Evolutionary conservation across 2,888 invertebrate genomes (phyloP).

Genomic region (Esperia sulphurella): DNA sequence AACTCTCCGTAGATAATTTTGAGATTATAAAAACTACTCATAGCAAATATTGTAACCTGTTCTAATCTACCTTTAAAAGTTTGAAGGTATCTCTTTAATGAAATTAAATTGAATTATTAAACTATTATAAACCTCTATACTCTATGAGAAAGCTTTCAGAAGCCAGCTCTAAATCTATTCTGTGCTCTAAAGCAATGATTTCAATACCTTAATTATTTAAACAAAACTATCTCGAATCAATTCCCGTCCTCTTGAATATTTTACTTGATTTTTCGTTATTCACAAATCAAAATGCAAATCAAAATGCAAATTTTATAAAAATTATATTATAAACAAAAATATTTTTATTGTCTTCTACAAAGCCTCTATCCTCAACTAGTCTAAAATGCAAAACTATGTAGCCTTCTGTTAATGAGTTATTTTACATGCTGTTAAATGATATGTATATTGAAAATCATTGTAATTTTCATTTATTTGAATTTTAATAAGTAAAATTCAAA

Average conservation of each 20-base stretch:
- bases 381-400: constrained; percentile 54
- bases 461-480: neutral
- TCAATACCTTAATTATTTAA: constrained; percentile 2
- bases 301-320: constrained; percentile 26
- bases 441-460: neutral
- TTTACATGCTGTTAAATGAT: constrained; percentile 40
- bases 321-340: neutral
- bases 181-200: constrained; percentile 22
- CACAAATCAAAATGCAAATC: constrained; percentile 36
- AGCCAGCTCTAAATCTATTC: constrained; percentile 19
- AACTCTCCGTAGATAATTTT: too few relatives aligned
- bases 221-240: constrained; percentile 15
- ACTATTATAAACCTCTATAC: too few relatives aligned
- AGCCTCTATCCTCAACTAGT: constrained; percentile 50
- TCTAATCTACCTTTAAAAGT: too few relatives aligned
- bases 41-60: too few relatives aligned
- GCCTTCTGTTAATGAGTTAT: constrained; percentile 32
- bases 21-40: too few relatives aligned
- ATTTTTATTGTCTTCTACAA: constrained; percentile 40
- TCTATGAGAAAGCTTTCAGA: constrained; percentile 13
- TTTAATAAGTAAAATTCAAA: neutral
- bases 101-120: neutral
- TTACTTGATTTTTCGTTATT: constrained; percentile 11
- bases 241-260: constrained; percentile 18
- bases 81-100: neutral